These are phyloP conservation scores for Oryctolagus cuniculus DNA, from an alignment of 2,113 vertebrate species.

Conservation along the genomic window mOryCun1.1 NC_091450.1:40834501-40835000, in stretches of 20 bases:
- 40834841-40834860: not conserved
- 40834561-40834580: too few species aligned
- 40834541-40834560: too few species aligned
- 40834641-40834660: too few species aligned
- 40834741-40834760: not conserved
- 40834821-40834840: not conserved
- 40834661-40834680: too few species aligned
- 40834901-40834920: not conserved
- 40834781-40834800: constrained; percentile 20
- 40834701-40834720: too few species aligned
- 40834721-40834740: too few species aligned
- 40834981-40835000: not conserved
- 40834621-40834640: too few species aligned
- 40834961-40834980: not conserved
- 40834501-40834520: too few species aligned
- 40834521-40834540: too few species aligned
- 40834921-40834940: not conserved
- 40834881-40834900: not conserved
- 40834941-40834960: not conserved
- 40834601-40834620: too few species aligned
- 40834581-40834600: too few species aligned
- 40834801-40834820: not conserved
- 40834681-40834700: too few species aligned
- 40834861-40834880: not conserved
- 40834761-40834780: not conserved